Conservation (phyloP, 2,888 invertebrate species). For the Ectemnius lituratus region DNA sequence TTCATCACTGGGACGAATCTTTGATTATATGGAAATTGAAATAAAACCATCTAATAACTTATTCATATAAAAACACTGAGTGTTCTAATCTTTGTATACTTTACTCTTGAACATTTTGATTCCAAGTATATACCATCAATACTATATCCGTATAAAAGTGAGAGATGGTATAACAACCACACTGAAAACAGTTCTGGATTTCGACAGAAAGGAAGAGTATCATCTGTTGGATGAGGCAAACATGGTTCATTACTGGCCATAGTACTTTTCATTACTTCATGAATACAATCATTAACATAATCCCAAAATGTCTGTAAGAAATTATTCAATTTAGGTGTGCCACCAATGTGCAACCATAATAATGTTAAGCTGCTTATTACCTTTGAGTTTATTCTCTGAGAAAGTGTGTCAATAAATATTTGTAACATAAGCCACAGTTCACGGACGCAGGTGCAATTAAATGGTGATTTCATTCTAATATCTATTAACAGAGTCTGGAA, state of each 20-base stretch:
- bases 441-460: constrained; percentile 81
- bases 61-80: neutral
- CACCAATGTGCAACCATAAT: neutral
- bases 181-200: constrained; percentile 75
- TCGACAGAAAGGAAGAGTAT: constrained; percentile 60
- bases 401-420: constrained; percentile 75
- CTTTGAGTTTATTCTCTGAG: constrained; percentile 63
- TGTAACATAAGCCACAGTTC: constrained; percentile 81
- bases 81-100: constrained; percentile 6
- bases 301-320: constrained; percentile 77
- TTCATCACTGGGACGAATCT: constrained; percentile 75
- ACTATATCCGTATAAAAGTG: constrained; percentile 76
- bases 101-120: constrained; percentile 65
- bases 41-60: neutral
- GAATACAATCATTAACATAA: constrained; percentile 73
- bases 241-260: constrained; percentile 28
- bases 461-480: constrained; percentile 78
- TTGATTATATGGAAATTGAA: constrained; percentile 29
- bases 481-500: constrained; percentile 75
- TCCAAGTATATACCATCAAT: constrained; percentile 74
- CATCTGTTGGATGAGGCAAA: constrained; percentile 43
- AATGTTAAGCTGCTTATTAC: constrained; percentile 43
- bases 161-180: constrained; percentile 79
- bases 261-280: constrained; percentile 66
- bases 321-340: no score